These are phyloP conservation scores for Cephalopachus bancanus DNA, from an alignment of 2,797 vertebrate species.

Conservation along the genomic window DNA sequence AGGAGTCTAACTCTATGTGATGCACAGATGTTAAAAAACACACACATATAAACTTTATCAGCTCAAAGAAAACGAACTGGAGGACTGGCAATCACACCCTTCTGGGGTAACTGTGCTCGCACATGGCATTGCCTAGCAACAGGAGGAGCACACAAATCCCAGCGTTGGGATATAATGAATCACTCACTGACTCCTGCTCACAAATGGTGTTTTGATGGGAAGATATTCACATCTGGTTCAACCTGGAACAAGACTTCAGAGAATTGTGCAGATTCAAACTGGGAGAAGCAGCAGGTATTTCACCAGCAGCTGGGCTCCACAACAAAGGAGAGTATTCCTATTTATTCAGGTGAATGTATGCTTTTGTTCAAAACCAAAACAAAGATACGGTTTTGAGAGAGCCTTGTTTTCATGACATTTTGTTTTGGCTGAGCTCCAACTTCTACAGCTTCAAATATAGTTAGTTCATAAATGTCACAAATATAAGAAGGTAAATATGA, in stretches of 20 bases:
- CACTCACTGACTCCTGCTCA: constrained; percentile 58
- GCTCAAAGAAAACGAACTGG: constrained; percentile 62
- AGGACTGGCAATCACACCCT: constrained; percentile 33
- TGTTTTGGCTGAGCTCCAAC: constrained; percentile 21
- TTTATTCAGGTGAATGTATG: background rate
- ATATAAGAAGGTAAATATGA: background rate
- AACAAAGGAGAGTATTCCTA: constrained; percentile 52
- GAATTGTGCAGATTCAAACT: background rate
- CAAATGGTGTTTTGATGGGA: constrained; percentile 70
- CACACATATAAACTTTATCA: background rate
- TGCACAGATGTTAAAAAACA: background rate
- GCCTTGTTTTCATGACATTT: constrained; percentile 41
- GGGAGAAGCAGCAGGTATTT: constrained; percentile 37
- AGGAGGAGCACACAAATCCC: background rate
- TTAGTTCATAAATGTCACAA: background rate
- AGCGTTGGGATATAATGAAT: constrained; percentile 46
- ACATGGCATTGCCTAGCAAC: constrained; percentile 61
- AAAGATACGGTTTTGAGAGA: background rate
- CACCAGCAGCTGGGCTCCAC: constrained; percentile 13
- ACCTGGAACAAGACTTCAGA: constrained; percentile 36
- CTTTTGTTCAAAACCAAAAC: constrained; percentile 60
- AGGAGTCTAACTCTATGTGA: background rate
- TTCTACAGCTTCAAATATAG: background rate
- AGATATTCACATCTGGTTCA: constrained; percentile 59
- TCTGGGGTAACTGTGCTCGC: constrained; percentile 27